A percentile compares a stretch with the other conserved stretches of the same genome.
Conservation (phyloP, 2,797 vertebrate species). For the Danio tinwini region DNA sequence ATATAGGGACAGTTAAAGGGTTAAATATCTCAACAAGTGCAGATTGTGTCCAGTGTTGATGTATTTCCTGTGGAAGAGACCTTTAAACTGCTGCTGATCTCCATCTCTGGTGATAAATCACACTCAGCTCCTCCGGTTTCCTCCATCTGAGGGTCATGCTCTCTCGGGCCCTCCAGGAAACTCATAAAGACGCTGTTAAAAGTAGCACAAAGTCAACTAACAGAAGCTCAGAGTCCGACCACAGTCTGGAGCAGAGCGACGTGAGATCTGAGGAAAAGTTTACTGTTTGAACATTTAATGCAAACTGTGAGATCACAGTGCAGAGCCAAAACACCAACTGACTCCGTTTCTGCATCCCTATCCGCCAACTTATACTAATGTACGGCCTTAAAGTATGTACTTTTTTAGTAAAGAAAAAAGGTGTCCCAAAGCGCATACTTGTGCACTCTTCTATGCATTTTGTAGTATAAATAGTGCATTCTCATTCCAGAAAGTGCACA, state of each 20-base stretch:
- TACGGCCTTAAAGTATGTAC: no score
- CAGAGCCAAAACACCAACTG: no score
- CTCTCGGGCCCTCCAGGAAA: neutral
- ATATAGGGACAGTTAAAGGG: no score
- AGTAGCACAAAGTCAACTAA: neutral
- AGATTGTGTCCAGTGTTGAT: neutral
- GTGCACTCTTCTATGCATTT: no score
- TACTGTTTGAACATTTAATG: neutral
- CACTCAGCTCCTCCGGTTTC: neutral
- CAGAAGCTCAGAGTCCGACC: neutral
- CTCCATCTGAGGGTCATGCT: neutral
- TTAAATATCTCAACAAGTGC: no score
- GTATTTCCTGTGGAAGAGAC: neutral
- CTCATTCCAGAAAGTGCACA: no score
- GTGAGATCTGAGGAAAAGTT: constrained; percentile 3
- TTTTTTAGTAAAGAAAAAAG: no score
- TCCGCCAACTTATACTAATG: no score
- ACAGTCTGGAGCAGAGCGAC: neutral
- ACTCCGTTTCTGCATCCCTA: no score
- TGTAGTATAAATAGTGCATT: no score
- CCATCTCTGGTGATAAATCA: neutral
- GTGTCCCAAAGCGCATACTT: no score
- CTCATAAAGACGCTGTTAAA: neutral
- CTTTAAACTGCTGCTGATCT: neutral
- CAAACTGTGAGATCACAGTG: no score